Percentiles rank a stretch among this genome's conserved stretches.
Evolutionary conservation across 2,888 invertebrate species (phyloP).

Genomic region (Metopia argyrocephala): DNA sequence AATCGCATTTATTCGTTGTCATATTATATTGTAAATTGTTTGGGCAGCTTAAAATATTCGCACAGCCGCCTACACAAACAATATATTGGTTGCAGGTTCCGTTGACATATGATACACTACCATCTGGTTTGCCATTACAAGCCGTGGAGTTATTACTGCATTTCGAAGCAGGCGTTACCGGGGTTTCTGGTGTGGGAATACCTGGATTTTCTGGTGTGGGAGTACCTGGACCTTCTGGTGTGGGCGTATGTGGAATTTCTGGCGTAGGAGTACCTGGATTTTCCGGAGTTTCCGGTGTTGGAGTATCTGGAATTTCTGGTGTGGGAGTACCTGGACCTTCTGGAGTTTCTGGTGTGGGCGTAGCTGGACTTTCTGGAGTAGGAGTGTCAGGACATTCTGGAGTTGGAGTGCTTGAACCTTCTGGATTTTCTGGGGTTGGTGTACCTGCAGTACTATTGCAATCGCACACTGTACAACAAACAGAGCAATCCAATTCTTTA

Average conservation of each 20-base stretch:
- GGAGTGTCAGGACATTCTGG: too few relatives aligned
- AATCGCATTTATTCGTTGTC: conserved; percentile 64
- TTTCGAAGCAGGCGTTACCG: background rate
- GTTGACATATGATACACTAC: conserved; percentile 22
- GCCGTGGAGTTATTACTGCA: conserved; percentile 13
- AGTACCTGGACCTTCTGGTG: background rate
- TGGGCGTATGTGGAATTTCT: background rate
- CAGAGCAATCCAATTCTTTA: conserved; percentile 26
- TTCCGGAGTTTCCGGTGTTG: background rate
- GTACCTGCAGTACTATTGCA: conserved; percentile 10
- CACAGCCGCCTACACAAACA: conserved; percentile 67
- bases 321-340: background rate
- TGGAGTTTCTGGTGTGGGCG: background rate
- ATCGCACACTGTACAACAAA: conserved; percentile 25
- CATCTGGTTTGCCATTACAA: conserved; percentile 41
- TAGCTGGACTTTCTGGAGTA: background rate
- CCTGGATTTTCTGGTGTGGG: background rate
- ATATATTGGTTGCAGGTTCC: conserved; percentile 63
- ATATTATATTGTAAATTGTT: conserved; percentile 69
- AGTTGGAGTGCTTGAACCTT: background rate
- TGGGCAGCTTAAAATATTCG: conserved; percentile 67
- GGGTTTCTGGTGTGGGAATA: background rate
- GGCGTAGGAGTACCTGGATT: background rate
- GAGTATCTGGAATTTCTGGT: conserved; percentile 14
- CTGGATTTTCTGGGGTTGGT: background rate